Evolutionary conservation across 2,888 invertebrate species (phyloP).

Genomic region (Seira sanloemensis): DNA sequence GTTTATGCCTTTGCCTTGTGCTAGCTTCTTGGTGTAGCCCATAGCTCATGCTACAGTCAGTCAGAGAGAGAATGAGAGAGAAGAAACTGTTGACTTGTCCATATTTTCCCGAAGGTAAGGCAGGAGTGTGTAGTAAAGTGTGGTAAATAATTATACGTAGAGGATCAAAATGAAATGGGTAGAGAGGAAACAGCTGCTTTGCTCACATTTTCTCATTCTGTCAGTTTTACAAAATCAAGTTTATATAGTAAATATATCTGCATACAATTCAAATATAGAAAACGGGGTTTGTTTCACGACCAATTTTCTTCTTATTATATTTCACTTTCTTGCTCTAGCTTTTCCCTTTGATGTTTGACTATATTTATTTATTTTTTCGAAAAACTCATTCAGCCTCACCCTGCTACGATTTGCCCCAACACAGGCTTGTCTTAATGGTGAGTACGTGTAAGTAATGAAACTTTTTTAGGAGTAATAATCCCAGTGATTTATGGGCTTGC

Average conservation of each 20-base stretch:
- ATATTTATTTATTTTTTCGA: neutral
- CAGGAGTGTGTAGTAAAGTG: constrained; percentile 43
- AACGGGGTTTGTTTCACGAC: neutral
- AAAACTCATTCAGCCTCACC: constrained; percentile 58
- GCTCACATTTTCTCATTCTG: constrained; percentile 11
- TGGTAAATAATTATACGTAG: constrained; percentile 56
- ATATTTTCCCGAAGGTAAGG: constrained; percentile 36
- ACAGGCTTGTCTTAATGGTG: constrained; percentile 48
- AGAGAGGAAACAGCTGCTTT: constrained; percentile 60
- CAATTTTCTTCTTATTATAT: neutral
- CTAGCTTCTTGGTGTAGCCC: too few species aligned
- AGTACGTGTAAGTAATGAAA: constrained; percentile 62
- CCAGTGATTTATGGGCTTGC: constrained; percentile 70
- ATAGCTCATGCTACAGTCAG: neutral
- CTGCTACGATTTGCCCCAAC: constrained; percentile 8
- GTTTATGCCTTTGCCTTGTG: too few species aligned
- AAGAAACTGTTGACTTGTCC: constrained; percentile 12
- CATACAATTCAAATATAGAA: neutral
- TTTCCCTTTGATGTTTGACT: too few species aligned
- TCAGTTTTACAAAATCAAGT: too few species aligned
- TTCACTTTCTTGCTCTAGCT: neutral
- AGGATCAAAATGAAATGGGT: constrained; percentile 37
- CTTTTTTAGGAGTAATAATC: constrained; percentile 35
- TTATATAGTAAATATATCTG: neutral
- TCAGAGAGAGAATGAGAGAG: neutral